phyloP scores from a whole-genome alignment of 2,113 vertebrate genomes.

The Garra rufa region DNA sequence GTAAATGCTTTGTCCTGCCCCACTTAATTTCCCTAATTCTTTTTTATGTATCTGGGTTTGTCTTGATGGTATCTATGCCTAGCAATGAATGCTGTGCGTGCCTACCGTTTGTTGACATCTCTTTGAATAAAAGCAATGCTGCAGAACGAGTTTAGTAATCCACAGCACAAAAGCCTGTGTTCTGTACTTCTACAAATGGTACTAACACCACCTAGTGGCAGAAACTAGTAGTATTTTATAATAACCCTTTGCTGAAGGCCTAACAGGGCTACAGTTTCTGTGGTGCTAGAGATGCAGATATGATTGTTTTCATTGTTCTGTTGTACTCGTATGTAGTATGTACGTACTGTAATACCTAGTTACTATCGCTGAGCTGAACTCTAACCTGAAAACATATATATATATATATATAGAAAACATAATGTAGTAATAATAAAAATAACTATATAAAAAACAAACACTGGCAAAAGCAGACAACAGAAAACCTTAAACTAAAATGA shows the following conservation, averaged over 20 bases:
- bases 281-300: not conserved
- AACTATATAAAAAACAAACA: too few species aligned
- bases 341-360: too few species aligned
- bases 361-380: too few species aligned
- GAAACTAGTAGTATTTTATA: not conserved
- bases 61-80: not conserved
- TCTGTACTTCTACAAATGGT: not conserved
- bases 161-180: not conserved
- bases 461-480: too few species aligned
- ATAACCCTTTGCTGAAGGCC: not conserved
- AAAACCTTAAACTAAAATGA: too few species aligned
- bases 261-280: not conserved
- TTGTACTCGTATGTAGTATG: too few species aligned
- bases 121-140: slow-evolving; percentile 17
- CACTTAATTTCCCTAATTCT: not conserved
- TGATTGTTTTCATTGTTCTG: too few species aligned
- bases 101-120: not conserved
- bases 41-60: not conserved
- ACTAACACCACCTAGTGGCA: slow-evolving; percentile 3
- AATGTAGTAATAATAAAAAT: too few species aligned
- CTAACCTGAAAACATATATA: too few species aligned
- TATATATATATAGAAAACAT: too few species aligned
- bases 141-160: not conserved
- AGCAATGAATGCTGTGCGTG: not conserved
- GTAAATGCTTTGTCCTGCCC: not conserved